phyloP scores from a whole-genome alignment of 2,797 vertebrate species.

The Galagoides demidoff region DNA sequence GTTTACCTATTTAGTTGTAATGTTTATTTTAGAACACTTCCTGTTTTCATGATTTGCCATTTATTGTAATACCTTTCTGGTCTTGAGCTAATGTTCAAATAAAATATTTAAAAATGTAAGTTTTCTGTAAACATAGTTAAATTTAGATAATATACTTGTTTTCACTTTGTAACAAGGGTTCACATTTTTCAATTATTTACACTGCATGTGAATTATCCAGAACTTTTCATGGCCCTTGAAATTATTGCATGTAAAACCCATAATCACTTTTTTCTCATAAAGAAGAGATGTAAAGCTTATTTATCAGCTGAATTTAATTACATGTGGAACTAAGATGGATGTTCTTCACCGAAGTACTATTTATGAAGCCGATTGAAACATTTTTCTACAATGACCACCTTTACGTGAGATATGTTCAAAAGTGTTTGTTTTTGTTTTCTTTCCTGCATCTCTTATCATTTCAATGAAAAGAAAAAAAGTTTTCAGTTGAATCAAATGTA shows the following conservation, averaged over 20 bases:
- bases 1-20: not conserved
- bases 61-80: not conserved
- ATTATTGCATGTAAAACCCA: not conserved
- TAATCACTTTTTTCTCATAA: conserved; percentile 5
- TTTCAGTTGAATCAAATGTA: not conserved
- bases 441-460: not conserved
- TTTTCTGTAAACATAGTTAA: not conserved
- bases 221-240: conserved; percentile 9
- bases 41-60: not conserved
- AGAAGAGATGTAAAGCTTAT: not conserved
- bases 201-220: not conserved
- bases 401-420: not conserved
- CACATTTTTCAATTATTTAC: not conserved
- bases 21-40: not conserved
- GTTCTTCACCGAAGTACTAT: not conserved
- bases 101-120: conserved; percentile 25
- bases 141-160: not conserved
- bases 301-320: not conserved
- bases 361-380: not conserved
- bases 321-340: not conserved
- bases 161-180: not conserved
- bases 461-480: not conserved
- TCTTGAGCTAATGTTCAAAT: not conserved
- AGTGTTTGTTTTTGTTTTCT: not conserved
- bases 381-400: not conserved